Evolutionary conservation across 2,113 vertebrate genomes (phyloP), one percentile per base, ranked within the genome.

Genomic region (Lanius ludovicianus): DNA sequence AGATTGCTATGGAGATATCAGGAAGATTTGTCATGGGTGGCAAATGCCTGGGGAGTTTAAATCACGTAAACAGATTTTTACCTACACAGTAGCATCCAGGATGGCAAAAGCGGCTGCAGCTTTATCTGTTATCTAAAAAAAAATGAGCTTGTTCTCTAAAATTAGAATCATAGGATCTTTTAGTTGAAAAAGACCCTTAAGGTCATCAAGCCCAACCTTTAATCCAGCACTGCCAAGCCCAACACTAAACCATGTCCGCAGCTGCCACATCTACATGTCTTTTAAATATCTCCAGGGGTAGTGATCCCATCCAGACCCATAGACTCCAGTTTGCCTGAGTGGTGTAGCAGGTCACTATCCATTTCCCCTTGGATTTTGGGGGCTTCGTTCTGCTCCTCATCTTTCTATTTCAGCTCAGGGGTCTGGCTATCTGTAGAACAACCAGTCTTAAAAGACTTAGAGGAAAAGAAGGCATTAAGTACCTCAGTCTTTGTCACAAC

Each of bases 1-100:
- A 82, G n/a, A 94, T 89, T 85, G 78, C 89, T 85, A 49, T 89
- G 87, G 74, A 83, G 78, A 83, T 82, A 89, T 5, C 46, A 60
- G 65, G 53, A 76, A 69, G 52, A 83, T 94, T 52, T 85, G 56
- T 92, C 76, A 67, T 44, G 55, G 35, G 20, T 60, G 37, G 64
- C 23, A 76, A 93, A 65, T 0, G 11, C 80, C 62, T 64, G 62
- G 41, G 57, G 64, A 79, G 28, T 39, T 70, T 56, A 50, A 84
- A 77, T n/a, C 5, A 44, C 16, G 27, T 53, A 82, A 87, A 79
- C 37, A 87, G 30, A 82, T 87, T n/a, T 31, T 79, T 89, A 87
- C 57, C n/a, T 64, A 42, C 64, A 81, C 60, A 56, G 52, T 5
- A 81, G 39, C 67, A 76, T 50, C 65, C 77, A 87, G 37, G 12